Evolutionary conservation across 2,113 vertebrate genomes (phyloP), one percentile per base, ranked within the genome.

Genomic region (Oncorhynchus keta): DNA sequence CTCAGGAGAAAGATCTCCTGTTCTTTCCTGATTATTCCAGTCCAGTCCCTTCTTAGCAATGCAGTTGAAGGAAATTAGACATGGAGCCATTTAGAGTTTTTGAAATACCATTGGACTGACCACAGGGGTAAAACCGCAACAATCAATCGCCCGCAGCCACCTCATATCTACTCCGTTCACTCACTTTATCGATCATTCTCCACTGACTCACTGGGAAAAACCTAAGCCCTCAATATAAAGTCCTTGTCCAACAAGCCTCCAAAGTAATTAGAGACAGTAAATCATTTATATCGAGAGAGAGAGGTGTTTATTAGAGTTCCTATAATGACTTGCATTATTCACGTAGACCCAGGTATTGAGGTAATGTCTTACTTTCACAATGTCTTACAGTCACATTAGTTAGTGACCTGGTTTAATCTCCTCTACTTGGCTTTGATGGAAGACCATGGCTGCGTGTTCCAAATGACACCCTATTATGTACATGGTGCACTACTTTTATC

Each of bases 261-360:
- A 66, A 62, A 75, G 68, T 79, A 79, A 75, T 79, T 79, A 75
- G 64, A 67, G 20, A 57, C 35, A 28, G 64, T 79, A 64, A 64
- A 75, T 71, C 49, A 75, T 75, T 70, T 62, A 75, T 32, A 64
- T n/a, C 3, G 62, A 13, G 22, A 28, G 64, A 28, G 64, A 57
- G 32, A 12, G 24, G 18, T 83, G 20, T 69, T 75, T 64, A 68
- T 71, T 72, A 55, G 20, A 71, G 62, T 71, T 45, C 30, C 12
- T 70, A n/a, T 71, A 35, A 74, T 78, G 72, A 61, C 68, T 49
- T 32, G 22, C 68, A 70, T 59, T 57, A 26, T 45, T 78, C 67
- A 45, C 68, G 55, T 62, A 16, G 18, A 66, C 7, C 1, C 73
- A 49, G 35, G 30, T 73, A 71, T 68, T 75, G 70, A 16, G n/a